phyloP scores from a whole-genome alignment of 1,140 invertebrate species.

The Drosophila equinoxialis region DNA sequence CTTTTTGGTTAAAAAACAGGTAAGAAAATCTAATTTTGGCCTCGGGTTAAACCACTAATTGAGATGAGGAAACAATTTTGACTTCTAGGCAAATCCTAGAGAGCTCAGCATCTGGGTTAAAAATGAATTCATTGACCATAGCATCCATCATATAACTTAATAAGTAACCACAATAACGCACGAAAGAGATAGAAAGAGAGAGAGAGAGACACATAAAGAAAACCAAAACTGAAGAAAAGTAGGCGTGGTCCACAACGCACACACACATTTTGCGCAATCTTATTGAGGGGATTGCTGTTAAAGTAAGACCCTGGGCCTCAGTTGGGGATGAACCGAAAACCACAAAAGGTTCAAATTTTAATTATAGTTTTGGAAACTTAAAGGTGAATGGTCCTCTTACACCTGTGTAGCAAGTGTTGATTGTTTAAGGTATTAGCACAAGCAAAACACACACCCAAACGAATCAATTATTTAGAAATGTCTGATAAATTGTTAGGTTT shows the following conservation, averaged over 20 bases:
- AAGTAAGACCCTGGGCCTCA: constrained; percentile 1
- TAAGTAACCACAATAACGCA: constrained; percentile 6
- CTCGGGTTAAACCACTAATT: no score
- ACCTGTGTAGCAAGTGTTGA: constrained; percentile 46
- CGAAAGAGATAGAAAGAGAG: neutral
- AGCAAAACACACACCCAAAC: constrained; percentile 34
- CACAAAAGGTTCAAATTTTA: constrained; percentile 68
- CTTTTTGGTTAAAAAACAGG: no score
- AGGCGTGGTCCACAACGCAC: neutral
- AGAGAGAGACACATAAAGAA: neutral
- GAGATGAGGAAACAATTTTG: neutral
- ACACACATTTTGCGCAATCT: constrained; percentile 66
- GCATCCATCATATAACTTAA: neutral
- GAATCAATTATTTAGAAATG: constrained; percentile 59
- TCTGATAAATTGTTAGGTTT: constrained; percentile 30
- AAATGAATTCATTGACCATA: constrained; percentile 10
- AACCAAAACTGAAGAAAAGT: constrained; percentile 8
- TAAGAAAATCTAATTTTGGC: no score
- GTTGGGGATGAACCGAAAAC: constrained; percentile 28
- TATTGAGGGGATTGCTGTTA: constrained; percentile 38
- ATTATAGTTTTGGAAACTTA: constrained; percentile 56
- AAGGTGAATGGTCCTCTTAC: constrained; percentile 4
- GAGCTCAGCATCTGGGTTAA: constrained; percentile 3
- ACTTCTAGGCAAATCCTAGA: neutral
- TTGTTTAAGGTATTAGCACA: constrained; percentile 36